Percentiles rank a stretch among this genome's conserved stretches.
Evolutionary conservation across 64 coral and sea anemone species (phyloP).

Genomic region (Pocillopora verrucosa): DNA sequence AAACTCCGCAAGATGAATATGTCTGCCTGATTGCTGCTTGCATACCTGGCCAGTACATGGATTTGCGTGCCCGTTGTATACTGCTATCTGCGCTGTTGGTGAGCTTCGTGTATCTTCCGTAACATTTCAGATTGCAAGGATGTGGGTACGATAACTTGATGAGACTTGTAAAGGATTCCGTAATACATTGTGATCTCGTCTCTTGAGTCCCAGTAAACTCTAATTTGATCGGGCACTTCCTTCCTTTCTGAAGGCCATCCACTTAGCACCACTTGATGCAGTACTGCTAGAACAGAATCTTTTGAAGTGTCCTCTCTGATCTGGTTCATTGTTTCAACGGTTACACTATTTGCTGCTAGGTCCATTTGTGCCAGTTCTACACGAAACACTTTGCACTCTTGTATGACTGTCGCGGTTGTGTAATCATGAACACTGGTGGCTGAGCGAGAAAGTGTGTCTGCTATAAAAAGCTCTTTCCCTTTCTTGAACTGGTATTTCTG

Average conservation of each 20-base stretch:
- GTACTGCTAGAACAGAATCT: not conserved
- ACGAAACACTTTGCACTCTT: too few species aligned
- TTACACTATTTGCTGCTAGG: too few species aligned
- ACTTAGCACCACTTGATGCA: constrained; percentile 24
- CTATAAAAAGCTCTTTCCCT: constrained; percentile 46
- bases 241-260: constrained; percentile 36
- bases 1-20: too few species aligned
- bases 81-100: constrained; percentile 28
- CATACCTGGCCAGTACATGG: not conserved
- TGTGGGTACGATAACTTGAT: constrained; percentile 43
- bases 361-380: too few species aligned
- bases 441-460: constrained; percentile 46
- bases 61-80: not conserved
- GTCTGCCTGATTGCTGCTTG: too few species aligned
- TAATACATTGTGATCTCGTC: constrained; percentile 47
- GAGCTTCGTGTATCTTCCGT: constrained; percentile 44
- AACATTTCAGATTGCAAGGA: constrained; percentile 29
- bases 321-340: too few species aligned
- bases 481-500: constrained; percentile 41
- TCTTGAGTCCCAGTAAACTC: constrained; percentile 43
- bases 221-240: constrained; percentile 6
- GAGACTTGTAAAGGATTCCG: not conserved
- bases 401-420: too few species aligned
- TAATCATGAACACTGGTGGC: not conserved
- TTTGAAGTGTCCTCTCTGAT: too few species aligned